phyloP scores from a whole-genome alignment of 2,113 vertebrate species.

The Perca fluviatilis region DNA sequence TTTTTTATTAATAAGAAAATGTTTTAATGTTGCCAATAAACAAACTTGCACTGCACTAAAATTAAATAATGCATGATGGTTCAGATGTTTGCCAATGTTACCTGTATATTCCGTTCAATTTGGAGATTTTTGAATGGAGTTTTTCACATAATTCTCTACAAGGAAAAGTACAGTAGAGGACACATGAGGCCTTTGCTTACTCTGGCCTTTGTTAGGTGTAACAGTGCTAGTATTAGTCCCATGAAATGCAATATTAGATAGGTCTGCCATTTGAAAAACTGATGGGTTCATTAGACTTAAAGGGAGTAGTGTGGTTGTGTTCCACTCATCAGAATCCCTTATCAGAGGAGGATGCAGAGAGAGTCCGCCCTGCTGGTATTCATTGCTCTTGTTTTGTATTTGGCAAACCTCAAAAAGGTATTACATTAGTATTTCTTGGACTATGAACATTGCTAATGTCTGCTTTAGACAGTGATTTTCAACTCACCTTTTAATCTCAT shows the following conservation, averaged over 20 bases:
- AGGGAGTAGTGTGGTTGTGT: not conserved
- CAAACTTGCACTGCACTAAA: not conserved
- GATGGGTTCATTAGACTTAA: conserved; percentile 8
- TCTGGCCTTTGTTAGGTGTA: not conserved
- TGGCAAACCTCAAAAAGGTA: not conserved
- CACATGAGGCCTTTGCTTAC: not conserved
- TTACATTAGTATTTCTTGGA: not conserved
- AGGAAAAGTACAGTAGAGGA: not conserved
- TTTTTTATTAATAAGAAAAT: not conserved
- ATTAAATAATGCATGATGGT: not conserved
- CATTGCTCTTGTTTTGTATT: not conserved
- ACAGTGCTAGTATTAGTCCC: not conserved
- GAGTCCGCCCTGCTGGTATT: conserved; percentile 3
- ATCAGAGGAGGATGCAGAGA: not conserved
- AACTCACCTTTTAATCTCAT: not conserved
- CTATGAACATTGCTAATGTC: not conserved
- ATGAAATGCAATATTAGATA: conserved; percentile 9
- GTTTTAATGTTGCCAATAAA: not conserved
- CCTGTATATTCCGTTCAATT: not conserved
- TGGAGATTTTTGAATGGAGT: not conserved
- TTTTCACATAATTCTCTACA: not conserved
- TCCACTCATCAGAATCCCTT: not conserved
- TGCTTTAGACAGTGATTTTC: not conserved
- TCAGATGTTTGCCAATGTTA: not conserved
- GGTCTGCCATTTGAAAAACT: conserved; percentile 15